Evolutionary conservation across 2,113 vertebrate genomes (phyloP), one percentile per base, ranked within the genome.

Genomic region (Glaucomys volans): DNA sequence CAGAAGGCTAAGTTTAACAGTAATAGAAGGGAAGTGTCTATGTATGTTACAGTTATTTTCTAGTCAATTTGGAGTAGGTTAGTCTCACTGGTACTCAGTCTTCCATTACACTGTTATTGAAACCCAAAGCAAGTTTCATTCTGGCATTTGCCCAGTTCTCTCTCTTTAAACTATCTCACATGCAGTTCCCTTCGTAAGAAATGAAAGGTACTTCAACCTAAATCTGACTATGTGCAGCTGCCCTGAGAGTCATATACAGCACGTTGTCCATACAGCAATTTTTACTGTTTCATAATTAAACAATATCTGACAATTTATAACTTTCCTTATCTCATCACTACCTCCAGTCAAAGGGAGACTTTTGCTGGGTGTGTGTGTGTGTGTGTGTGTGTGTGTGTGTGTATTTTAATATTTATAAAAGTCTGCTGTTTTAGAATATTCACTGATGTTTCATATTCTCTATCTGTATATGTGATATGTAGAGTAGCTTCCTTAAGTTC

Each of bases 11-110:
- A 59, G 16, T 57, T 92, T 74, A 96, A 66, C 76, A 67, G 40
- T 35, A 87, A 22, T 24, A 83, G 81, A 74, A 69, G 13, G 72
- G 54, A 95, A 85, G 42, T 69, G 64, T 84, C 79, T 91, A 32
- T n/a, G 47, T 92, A 13, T 71, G 26, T 75, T 89, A 32, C 9
- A 40, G 57, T 95, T 90, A 86, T 94, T 97, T 96, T 93, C 88
- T 83, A 95, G 82, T 82, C 86, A 76, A 20, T 88, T 82, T 66
- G 44, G 71, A 28, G 30, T 30, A 22, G n/a, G 22, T 79, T 83
- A 83, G 62, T 96, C 75, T 95, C 67, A 22, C 35, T 91, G 62
- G 54, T 82, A 18, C 79, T 95, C 85, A 74, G 6, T 87, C 86
- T 89, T 88, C 81, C 79, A 59, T 44, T 62, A 16, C 67, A 71